These are phyloP conservation scores for Sphenodon punctatus DNA, from an alignment of 2,797 vertebrate species.

Conservation along the genomic window DNA sequence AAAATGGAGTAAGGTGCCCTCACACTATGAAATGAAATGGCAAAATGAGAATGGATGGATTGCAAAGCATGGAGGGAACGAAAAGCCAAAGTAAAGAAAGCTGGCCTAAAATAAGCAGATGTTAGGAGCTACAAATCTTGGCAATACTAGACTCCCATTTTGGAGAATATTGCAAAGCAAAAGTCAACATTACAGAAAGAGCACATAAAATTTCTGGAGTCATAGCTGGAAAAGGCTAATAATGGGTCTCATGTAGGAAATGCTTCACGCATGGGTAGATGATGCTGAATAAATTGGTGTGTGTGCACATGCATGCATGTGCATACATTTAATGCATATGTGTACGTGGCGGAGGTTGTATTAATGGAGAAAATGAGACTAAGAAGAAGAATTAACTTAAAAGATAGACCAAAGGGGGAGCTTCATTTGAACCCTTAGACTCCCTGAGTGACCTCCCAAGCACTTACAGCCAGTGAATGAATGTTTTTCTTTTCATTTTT, in stretches of 20 bases:
- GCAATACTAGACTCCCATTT: slow-evolving; percentile 24
- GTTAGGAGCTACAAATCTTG: neutral
- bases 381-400: neutral
- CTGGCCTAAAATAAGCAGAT: neutral
- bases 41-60: neutral
- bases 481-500: neutral
- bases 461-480: neutral
- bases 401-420: accelerated
- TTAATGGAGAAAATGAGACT: neutral
- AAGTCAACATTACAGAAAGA: neutral
- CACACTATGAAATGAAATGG: neutral
- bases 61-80: neutral
- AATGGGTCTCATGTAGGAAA: neutral
- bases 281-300: accelerated
- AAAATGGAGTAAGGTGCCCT: neutral
- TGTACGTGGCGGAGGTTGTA: too few species aligned
- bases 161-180: too few species aligned
- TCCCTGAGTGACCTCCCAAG: neutral
- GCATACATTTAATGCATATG: too few species aligned
- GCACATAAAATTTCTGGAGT: accelerated
- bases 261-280: neutral
- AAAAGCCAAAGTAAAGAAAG: neutral
- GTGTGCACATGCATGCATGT: neutral
- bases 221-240: neutral
- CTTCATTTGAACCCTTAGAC: neutral